Evolutionary conservation across 2,797 vertebrate species (phyloP), one percentile per base, ranked within the genome.

Genomic region (Anomalospiza imberbis): DNA sequence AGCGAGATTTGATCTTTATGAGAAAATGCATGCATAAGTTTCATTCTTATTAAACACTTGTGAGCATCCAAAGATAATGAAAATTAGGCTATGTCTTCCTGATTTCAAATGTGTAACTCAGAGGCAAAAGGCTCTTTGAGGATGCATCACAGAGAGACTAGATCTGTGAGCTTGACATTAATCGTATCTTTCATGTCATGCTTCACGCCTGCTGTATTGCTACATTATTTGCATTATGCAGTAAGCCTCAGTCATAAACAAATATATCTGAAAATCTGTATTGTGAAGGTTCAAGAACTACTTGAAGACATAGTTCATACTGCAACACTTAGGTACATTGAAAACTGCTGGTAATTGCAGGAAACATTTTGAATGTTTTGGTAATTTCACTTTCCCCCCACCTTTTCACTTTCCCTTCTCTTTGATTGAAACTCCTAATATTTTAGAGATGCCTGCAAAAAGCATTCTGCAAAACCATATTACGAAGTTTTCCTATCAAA

Each of bases 181-280:
- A 95, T 95, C 60, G 1, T 94, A 94, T 96, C 97, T 97, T 96
- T 94, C 87, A 83, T 90, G 74, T 97, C 82, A 94, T 96, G 96
- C 95, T 97, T 92, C 93, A 80, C 3, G 91, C 90, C 95, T 91
- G 77, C 83, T 82, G 72, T 80, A 89, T 87, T 68, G 87, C 86
- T 94, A 51, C 83, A 74, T 91, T 97, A 94, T 95, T 97, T 96
- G 94, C 90, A 91, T 97, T 97, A 96, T 13, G 54, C 80, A 91
- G 78, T 82, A 89, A 96, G 77, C 75, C 78, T 66, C 80, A 88
- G 82, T 60, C 80, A 90, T 36, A 94, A 92, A 93, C 60, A 95
- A 93, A 95, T 66, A 82, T 76, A 94, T 96, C 97, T 96, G 85
- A 85, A 97, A 95, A 97, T 91, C 77, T 92, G 89, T 85, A 94